These are phyloP conservation scores for Actenoides lindsayi DNA, from an alignment of 2,113 vertebrate genomes.

Conservation along the genomic window DNA sequence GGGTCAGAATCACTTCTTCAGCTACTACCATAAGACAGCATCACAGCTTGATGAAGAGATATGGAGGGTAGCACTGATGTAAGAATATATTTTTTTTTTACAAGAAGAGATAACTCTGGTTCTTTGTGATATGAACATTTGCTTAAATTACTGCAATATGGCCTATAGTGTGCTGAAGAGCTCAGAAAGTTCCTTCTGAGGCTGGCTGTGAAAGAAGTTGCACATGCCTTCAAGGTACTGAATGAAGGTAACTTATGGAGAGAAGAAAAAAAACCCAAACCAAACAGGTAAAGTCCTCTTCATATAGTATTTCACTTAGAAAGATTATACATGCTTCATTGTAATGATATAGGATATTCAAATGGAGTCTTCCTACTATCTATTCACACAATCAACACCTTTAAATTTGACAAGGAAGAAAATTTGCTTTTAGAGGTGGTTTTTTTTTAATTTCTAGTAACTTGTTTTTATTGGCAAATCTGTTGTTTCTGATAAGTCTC, in stretches of 20 bases:
- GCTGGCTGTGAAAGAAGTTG: background rate
- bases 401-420: background rate
- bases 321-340: background rate
- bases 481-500: background rate
- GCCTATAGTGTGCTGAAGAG: background rate
- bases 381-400: background rate
- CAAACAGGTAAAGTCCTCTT: background rate
- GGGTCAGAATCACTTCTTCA: background rate
- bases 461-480: background rate
- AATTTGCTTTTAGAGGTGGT: rapidly evolving
- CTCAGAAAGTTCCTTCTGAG: background rate
- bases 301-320: background rate
- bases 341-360: background rate
- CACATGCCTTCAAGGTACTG: background rate
- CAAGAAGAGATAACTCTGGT: background rate
- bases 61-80: background rate
- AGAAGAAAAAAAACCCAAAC: background rate
- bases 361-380: background rate
- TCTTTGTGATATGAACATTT: background rate
- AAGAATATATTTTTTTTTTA: background rate
- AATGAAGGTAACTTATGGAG: background rate
- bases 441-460: background rate
- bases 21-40: background rate
- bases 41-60: background rate
- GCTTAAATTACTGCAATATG: background rate